These are phyloP conservation scores for Onthophagus taurus DNA, from an alignment of 1,140 invertebrate species.

Conservation along the genomic window DNA sequence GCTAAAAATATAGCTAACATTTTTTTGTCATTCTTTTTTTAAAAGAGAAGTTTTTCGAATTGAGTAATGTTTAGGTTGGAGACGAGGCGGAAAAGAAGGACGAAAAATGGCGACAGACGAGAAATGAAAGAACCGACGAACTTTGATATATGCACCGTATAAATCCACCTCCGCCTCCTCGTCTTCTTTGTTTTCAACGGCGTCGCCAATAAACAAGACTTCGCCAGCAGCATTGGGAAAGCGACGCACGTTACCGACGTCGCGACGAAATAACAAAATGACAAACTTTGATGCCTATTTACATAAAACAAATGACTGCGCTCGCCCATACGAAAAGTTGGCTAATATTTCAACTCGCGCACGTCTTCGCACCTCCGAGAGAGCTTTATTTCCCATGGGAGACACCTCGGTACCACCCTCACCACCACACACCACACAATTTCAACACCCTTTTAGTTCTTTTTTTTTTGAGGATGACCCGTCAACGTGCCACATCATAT, in stretches of 20 bases:
- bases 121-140: conserved; percentile 7
- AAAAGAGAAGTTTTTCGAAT: too few relatives aligned
- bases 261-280: conserved; percentile 30
- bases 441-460: too few relatives aligned
- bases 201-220: too few relatives aligned
- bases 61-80: too few relatives aligned
- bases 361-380: conserved; percentile 24
- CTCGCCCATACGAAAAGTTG: conserved; percentile 40
- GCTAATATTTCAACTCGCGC: conserved; percentile 37
- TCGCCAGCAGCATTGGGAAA: conserved; percentile 10
- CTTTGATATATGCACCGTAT: conserved; percentile 14
- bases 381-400: conserved; percentile 35
- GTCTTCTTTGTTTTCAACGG: conserved; percentile 11
- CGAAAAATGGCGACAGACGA: background rate
- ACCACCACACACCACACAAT: too few relatives aligned
- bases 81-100: conserved; percentile 6
- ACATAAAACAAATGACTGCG: conserved; percentile 38
- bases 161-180: conserved; percentile 12
- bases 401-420: too few relatives aligned
- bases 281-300: conserved; percentile 34
- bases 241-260: too few relatives aligned
- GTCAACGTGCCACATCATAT: too few relatives aligned
- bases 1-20: too few relatives aligned
- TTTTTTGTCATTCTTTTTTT: too few relatives aligned
- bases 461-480: too few relatives aligned